A percentile compares a stretch with the other conserved stretches of the same genome.
These are phyloP conservation scores for Percina caprodes DNA, from an alignment of 2,113 vertebrate species.

Conservation along the genomic window DNA sequence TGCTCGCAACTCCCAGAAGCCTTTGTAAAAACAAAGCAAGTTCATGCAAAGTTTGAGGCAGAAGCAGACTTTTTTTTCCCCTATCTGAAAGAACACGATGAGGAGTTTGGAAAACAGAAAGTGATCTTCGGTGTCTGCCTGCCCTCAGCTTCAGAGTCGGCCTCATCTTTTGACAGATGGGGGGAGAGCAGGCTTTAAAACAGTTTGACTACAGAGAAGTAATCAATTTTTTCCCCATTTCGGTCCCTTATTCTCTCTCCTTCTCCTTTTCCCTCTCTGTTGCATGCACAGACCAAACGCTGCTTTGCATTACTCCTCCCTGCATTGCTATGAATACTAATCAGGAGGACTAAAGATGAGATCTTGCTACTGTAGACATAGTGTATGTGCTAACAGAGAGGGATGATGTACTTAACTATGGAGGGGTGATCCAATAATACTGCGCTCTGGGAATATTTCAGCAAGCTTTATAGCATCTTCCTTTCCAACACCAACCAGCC, in stretches of 20 bases:
- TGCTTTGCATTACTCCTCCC: constrained; percentile 36
- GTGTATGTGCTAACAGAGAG: constrained; percentile 47
- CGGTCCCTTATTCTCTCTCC: constrained; percentile 19
- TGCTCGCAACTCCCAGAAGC: constrained; percentile 53
- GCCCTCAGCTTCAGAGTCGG: constrained; percentile 43
- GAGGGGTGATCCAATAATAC: constrained; percentile 52
- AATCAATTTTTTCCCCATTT: constrained; percentile 44
- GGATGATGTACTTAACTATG: constrained; percentile 28
- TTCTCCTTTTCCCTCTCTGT: constrained; percentile 22
- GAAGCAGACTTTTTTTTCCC: constrained; percentile 56
- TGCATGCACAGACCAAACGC: constrained; percentile 37
- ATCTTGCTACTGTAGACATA: constrained; percentile 42
- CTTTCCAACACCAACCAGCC: constrained; percentile 31
- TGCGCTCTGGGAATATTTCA: constrained; percentile 57
- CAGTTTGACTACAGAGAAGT: constrained; percentile 50
- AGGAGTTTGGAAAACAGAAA: constrained; percentile 66
- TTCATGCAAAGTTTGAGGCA: constrained; percentile 70
- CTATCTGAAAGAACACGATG: constrained; percentile 58
- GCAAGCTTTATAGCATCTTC: constrained; percentile 46
- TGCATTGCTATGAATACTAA: constrained; percentile 52
- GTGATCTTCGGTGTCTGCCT: constrained; percentile 56
- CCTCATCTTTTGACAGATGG: constrained; percentile 57
- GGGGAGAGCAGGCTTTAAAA: constrained; percentile 53
- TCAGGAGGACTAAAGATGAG: constrained; percentile 47
- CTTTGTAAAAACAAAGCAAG: constrained; percentile 65